Evolutionary conservation across 2,113 vertebrate genomes (phyloP).

Genomic region (Podiceps cristatus): DNA sequence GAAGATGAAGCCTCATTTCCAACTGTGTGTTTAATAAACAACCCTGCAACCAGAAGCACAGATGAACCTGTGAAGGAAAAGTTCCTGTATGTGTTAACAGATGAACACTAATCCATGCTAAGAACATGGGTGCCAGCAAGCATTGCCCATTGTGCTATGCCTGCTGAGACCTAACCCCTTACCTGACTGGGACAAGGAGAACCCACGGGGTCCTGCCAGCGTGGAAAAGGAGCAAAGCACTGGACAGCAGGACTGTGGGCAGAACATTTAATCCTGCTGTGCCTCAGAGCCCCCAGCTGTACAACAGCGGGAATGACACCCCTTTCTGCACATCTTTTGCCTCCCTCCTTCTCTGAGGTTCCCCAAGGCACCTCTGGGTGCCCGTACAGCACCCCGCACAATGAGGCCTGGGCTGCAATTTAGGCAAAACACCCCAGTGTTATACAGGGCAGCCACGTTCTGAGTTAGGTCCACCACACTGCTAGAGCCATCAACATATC

Average conservation of each 20-base stretch:
- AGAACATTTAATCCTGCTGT: not conserved
- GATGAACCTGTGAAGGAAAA: not conserved
- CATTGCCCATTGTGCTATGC: not conserved
- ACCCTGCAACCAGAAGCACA: not conserved
- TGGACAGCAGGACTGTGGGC: not conserved
- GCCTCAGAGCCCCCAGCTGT: conserved; percentile 36
- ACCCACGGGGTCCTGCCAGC: not conserved
- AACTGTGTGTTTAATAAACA: not conserved
- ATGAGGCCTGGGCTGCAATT: fast-evolving
- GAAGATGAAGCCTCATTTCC: not conserved
- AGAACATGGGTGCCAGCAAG: not conserved
- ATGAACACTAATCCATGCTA: not conserved
- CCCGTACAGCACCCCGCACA: fast-evolving
- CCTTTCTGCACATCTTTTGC: not conserved
- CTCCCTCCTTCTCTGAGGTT: not conserved
- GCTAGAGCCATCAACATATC: not conserved
- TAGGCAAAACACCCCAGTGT: fast-evolving
- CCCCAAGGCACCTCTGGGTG: not conserved
- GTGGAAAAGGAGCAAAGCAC: not conserved
- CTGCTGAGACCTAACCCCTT: not conserved
- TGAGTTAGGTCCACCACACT: not conserved
- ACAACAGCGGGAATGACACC: not conserved
- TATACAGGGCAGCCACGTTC: not conserved
- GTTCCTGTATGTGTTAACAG: fast-evolving
- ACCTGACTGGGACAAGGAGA: not conserved